Conservation (phyloP, 2,888 invertebrate genomes). For the Spisula solida region DNA sequence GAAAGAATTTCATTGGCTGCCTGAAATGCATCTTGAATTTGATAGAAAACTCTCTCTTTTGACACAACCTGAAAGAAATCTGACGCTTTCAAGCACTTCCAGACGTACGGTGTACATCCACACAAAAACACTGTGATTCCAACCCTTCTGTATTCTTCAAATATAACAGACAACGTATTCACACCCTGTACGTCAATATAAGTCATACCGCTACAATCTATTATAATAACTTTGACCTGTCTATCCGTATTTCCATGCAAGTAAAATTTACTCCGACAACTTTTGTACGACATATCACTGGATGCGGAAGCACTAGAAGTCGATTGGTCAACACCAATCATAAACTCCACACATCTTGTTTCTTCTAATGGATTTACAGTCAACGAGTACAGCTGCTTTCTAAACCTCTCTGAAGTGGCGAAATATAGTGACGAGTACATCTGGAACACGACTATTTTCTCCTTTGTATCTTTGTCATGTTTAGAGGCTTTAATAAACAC, state of each 20-base stretch:
- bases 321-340: not conserved
- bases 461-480: not conserved
- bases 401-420: conserved; percentile 67
- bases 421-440: conserved; percentile 64
- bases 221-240: conserved; percentile 68
- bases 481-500: conserved; percentile 28
- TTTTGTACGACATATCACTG: conserved; percentile 3
- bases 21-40: conserved; percentile 68
- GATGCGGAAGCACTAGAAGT: not conserved
- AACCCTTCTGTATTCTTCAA: conserved; percentile 60
- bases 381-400: conserved; percentile 39
- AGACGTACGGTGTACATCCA: conserved; percentile 63
- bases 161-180: conserved; percentile 75
- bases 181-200: conserved; percentile 83
- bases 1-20: conserved; percentile 41
- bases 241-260: not conserved
- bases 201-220: conserved; percentile 80
- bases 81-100: conserved; percentile 68
- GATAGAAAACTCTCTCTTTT: conserved; percentile 65
- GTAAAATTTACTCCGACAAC: not conserved
- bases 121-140: conserved; percentile 76
- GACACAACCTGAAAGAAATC: conserved; percentile 70
- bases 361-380: conserved; percentile 56
- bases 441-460: conserved; percentile 55
- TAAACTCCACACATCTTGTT: not conserved